These are phyloP conservation scores for Oxygymnocypris stewartii DNA, from an alignment of 2,113 vertebrate genomes.

Conservation along the genomic window DNA sequence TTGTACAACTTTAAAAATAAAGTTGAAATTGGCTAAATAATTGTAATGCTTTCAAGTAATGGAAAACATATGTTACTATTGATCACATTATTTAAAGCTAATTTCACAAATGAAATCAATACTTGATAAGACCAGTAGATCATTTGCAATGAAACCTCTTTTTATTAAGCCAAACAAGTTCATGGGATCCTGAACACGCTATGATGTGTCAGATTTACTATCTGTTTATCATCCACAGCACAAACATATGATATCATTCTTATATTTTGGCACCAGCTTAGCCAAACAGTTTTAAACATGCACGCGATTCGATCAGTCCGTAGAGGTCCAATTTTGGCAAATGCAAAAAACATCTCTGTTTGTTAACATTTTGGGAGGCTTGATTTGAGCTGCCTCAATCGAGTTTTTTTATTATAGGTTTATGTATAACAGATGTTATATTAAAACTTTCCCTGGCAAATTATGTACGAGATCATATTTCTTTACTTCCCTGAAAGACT, in stretches of 20 bases:
- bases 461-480: background rate
- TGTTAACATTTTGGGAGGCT: slow-evolving; percentile 10
- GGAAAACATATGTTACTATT: too few relatives aligned
- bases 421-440: slow-evolving; percentile 31
- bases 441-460: slow-evolving; percentile 10
- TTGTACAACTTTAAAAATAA: too few relatives aligned
- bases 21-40: too few relatives aligned
- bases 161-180: background rate
- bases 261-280: background rate
- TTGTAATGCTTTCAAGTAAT: too few relatives aligned
- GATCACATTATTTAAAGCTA: background rate
- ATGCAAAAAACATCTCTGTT: slow-evolving; percentile 11
- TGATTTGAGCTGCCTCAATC: background rate
- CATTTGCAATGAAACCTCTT: background rate
- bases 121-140: background rate
- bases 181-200: background rate
- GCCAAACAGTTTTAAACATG: background rate
- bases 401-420: background rate
- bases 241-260: background rate
- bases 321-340: background rate
- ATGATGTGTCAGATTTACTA: background rate
- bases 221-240: background rate
- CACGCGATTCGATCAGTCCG: background rate
- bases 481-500: background rate
- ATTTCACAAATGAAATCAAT: background rate